Evolutionary conservation across 1,140 invertebrate genomes (phyloP).

Genomic region (Zaprionus camerounensis): DNA sequence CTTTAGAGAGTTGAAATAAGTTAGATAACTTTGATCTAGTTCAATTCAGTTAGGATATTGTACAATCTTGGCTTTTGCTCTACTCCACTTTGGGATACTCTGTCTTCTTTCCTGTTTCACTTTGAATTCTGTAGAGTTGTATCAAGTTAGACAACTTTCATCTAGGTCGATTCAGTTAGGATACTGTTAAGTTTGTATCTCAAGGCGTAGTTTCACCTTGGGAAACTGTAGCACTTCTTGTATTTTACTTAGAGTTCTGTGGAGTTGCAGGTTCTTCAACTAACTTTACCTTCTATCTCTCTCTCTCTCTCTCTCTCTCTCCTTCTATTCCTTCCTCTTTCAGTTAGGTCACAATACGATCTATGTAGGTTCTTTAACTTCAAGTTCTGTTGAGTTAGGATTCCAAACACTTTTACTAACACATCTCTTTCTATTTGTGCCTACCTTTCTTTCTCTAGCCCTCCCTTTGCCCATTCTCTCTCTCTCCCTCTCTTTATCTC

Average conservation of each 20-base stretch:
- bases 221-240: too few relatives aligned
- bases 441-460: not conserved
- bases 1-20: not conserved
- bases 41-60: not conserved
- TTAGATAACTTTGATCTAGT: not conserved
- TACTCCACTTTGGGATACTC: too few relatives aligned
- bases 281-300: not conserved
- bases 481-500: not conserved
- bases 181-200: too few relatives aligned
- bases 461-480: not conserved
- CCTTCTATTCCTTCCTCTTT: not conserved
- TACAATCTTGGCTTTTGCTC: not conserved
- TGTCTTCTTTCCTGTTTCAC: too few relatives aligned
- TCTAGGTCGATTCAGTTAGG: too few relatives aligned
- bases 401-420: not conserved
- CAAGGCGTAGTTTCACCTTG: not conserved
- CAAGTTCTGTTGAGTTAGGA: not conserved
- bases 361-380: not conserved
- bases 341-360: not conserved
- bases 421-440: not conserved
- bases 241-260: too few relatives aligned
- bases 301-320: not conserved
- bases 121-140: not conserved
- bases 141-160: too few relatives aligned
- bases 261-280: not conserved